Evolutionary conservation across 2,113 vertebrate genomes (phyloP), one percentile per base, ranked within the genome.

Genomic region (Struthio camelus): DNA sequence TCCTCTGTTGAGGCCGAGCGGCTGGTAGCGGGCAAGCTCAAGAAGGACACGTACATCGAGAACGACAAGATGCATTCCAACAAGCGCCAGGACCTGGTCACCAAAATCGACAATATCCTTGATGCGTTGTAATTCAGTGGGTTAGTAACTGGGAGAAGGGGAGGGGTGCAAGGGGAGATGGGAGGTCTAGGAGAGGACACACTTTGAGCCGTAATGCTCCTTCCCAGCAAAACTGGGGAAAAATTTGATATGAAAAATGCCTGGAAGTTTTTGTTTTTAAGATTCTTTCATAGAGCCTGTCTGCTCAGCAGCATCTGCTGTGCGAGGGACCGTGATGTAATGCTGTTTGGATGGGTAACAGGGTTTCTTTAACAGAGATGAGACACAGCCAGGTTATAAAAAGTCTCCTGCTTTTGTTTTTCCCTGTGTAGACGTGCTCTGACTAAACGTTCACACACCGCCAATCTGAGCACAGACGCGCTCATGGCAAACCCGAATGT

Each of bases 1-100:
- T 99, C 99, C 0, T 99, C 98, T 0, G 98, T 99, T 53, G 99
- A 99, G 96, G 99, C 99, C 0, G 99, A 99, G 97, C 98, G 99
- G 15, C 98, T 99, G 96, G 99, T 99, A 56, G 99, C 99, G 0
- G 99, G 99, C 40, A 99, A 99, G 93, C 98, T 99, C 61, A 99
- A 99, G 98, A 99, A 99, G 97, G 99, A 99, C 91, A 98, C 98
- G 0, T 99, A 99, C 97, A 98, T 99, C 0, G 99, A 99, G 93
- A 99, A 98, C 0, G 99, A 99, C 97, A 99, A 99, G 98, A 98
- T 97, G 62, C 98, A 99, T 96, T 98, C 98, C 20, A 94, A 94
- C 97, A 99, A 98, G 98, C 99, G 99, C 40, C 99, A 99, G 94
- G 99, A 99, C 97, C 98, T 99, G 73, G 98, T 99, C 90, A 93